phyloP scores from a whole-genome alignment of 2,113 vertebrate genomes.

The Nerophis lumbriciformis region DNA sequence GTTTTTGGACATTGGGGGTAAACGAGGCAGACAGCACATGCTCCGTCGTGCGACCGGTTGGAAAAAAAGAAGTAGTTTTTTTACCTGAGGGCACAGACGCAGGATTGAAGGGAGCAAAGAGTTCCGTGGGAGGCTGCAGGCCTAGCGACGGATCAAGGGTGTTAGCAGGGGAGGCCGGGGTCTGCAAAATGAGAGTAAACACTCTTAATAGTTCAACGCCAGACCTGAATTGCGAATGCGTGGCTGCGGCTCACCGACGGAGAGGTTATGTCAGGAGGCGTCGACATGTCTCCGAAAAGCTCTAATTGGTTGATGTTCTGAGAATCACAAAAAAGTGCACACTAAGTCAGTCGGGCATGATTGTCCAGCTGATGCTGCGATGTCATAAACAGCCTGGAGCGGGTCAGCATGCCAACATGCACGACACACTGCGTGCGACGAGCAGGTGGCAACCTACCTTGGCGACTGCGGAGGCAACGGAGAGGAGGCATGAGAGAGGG shows the following conservation, averaged over 20 bases:
- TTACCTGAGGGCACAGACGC: conserved; percentile 97
- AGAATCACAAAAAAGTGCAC: conserved; percentile 36
- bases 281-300: conserved; percentile 99
- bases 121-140: conserved; percentile 86
- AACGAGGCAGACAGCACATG: too few relatives aligned
- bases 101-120: conserved; percentile 89
- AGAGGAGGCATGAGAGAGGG: conserved; percentile 24
- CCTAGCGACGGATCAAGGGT: conserved; percentile 87
- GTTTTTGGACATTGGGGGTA: too few relatives aligned
- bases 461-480: conserved; percentile 38
- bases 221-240: not conserved
- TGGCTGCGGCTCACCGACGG: conserved; percentile 83
- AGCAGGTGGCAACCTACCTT: conserved; percentile 53
- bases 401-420: conserved; percentile 38
- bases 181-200: conserved; percentile 63
- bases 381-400: not conserved
- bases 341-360: conserved; percentile 6
- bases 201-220: not conserved
- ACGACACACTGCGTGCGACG: conserved; percentile 41
- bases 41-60: conserved; percentile 15
- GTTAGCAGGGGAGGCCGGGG: conserved; percentile 95
- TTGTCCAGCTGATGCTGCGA: too few relatives aligned
- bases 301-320: conserved; percentile 99
- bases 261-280: conserved; percentile 96
- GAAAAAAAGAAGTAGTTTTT: conserved; percentile 23